Evolutionary conservation across 2,797 vertebrate genomes (phyloP).

Genomic region (Cichlasoma orientale): DNA sequence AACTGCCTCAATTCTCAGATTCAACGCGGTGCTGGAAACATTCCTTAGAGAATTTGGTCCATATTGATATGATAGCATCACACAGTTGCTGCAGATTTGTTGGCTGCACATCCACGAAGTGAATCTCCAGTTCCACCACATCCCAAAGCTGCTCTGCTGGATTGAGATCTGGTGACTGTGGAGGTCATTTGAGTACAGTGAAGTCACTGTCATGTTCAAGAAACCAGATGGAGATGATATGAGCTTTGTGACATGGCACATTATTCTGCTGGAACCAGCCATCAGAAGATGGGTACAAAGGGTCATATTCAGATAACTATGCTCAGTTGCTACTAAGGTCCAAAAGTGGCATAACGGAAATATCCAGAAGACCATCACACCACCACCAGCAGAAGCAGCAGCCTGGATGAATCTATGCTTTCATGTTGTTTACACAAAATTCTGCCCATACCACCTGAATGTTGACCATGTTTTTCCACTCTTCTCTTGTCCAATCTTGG

Average conservation of each 20-base stretch:
- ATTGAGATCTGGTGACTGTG: neutral
- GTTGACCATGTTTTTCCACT: neutral
- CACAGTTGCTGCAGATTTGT: too few species aligned
- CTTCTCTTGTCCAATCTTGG: neutral
- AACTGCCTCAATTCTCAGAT: neutral
- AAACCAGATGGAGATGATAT: neutral
- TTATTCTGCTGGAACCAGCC: neutral
- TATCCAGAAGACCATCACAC: neutral
- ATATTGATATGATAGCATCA: neutral
- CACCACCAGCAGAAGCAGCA: accelerated
- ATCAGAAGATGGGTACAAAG: neutral
- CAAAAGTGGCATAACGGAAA: neutral
- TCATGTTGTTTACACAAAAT: neutral
- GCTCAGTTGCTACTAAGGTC: neutral
- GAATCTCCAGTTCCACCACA: neutral
- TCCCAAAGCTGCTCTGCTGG: neutral
- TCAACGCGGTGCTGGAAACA: neutral
- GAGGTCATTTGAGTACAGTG: neutral
- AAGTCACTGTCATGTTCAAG: neutral
- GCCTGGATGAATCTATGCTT: neutral
- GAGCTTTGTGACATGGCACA: neutral
- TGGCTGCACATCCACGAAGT: neutral
- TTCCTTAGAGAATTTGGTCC: too few species aligned
- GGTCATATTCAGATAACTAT: neutral
- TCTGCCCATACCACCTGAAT: neutral